Evolutionary conservation across 2,888 invertebrate genomes (phyloP).

Genomic region (Galerucella nymphaeae): DNA sequence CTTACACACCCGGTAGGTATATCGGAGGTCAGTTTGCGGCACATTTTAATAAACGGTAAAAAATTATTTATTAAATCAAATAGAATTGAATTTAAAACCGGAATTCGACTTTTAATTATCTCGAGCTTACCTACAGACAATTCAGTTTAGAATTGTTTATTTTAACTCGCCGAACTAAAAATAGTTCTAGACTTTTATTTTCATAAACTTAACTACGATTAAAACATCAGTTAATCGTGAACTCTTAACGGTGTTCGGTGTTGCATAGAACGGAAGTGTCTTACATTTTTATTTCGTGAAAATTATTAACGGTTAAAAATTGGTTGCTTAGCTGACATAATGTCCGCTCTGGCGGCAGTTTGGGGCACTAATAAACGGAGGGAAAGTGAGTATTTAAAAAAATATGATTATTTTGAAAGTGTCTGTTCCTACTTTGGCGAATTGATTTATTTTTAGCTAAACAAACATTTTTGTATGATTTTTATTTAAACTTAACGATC

Average conservation of each 20-base stretch:
- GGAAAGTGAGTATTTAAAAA: slow-evolving; percentile 55
- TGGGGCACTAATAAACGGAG: slow-evolving; percentile 59
- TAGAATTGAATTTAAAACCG: neutral
- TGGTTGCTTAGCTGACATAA: slow-evolving; percentile 61
- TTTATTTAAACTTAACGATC: too few relatives aligned
- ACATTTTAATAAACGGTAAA: too few relatives aligned
- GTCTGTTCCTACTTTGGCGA: too few relatives aligned
- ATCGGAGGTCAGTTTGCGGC: too few relatives aligned
- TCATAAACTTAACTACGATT: slow-evolving; percentile 52
- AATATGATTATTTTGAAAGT: too few relatives aligned
- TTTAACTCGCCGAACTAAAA: slow-evolving; percentile 46
- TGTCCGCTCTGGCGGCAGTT: slow-evolving; percentile 62
- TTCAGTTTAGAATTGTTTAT: slow-evolving; percentile 35
- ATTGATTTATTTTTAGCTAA: too few relatives aligned
- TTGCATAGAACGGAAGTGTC: too few relatives aligned
- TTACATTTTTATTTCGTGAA: neutral
- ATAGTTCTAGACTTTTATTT: slow-evolving; percentile 51
- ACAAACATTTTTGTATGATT: too few relatives aligned
- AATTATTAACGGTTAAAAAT: slow-evolving; percentile 54
- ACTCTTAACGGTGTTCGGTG: slow-evolving; percentile 53
- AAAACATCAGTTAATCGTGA: slow-evolving; percentile 57
- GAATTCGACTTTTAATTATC: neutral
- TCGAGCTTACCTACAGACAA: slow-evolving; percentile 15
- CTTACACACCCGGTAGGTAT: too few relatives aligned
- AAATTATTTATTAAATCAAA: neutral